A percentile compares a stretch with the other conserved stretches of the same genome.
Evolutionary conservation across 2,888 invertebrate species (phyloP).

Genomic region (Amiota communis): DNA sequence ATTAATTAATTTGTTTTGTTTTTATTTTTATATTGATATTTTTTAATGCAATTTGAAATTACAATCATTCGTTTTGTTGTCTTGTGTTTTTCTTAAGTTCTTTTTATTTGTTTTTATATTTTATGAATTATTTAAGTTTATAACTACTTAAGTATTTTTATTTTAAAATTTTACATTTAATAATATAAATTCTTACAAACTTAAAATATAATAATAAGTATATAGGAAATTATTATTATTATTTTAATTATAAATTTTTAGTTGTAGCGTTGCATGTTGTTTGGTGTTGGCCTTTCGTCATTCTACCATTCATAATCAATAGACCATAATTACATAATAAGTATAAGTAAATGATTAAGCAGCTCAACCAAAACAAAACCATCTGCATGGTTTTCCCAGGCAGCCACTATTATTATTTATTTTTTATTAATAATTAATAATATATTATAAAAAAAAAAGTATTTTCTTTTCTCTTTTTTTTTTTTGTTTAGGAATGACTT

Average conservation of each 20-base stretch:
- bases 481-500: no score
- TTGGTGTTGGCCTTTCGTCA: background rate
- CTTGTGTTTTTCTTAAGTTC: background rate
- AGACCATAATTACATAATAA: no score
- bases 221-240: constrained; percentile 52
- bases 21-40: no score
- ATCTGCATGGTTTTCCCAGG: no score
- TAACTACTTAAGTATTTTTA: constrained; percentile 22
- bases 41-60: background rate
- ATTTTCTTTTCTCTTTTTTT: no score
- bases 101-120: background rate
- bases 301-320: no score
- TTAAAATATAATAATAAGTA: constrained; percentile 48
- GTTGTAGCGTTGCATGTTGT: constrained; percentile 56
- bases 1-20: no score
- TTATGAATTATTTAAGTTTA: constrained; percentile 5
- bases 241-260: constrained; percentile 37
- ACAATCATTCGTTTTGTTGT: background rate
- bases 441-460: no score
- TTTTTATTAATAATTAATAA: no score
- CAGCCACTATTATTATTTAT: no score
- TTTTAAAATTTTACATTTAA: constrained; percentile 41
- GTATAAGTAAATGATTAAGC: no score
- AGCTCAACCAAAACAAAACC: no score
- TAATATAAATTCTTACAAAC: constrained; percentile 61